These are phyloP conservation scores for Trachelus iudaicus DNA, from an alignment of 2,888 invertebrate species.

Conservation along the genomic window DNA sequence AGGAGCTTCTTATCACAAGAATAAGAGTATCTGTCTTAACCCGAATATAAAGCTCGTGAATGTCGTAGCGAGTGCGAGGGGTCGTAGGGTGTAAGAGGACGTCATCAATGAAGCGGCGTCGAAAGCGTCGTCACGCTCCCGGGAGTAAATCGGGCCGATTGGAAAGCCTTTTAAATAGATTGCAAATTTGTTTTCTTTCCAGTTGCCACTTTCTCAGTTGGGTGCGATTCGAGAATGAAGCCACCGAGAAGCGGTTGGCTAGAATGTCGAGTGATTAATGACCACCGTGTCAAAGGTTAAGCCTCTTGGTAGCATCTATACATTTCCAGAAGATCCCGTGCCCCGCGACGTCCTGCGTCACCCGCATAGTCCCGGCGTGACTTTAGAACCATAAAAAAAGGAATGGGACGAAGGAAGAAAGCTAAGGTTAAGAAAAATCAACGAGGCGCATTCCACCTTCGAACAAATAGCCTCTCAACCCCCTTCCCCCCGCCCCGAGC, in stretches of 20 bases:
- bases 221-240: constrained; percentile 38
- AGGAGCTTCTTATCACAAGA: neutral
- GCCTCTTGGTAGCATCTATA: constrained; percentile 37
- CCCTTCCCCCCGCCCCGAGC: no score
- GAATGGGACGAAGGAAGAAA: neutral
- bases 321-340: neutral
- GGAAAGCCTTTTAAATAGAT: constrained; percentile 54
- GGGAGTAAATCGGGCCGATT: constrained; percentile 42
- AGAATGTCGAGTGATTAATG: constrained; percentile 57
- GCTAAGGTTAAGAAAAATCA: neutral
- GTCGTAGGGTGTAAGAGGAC: neutral
- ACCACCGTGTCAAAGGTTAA: constrained; percentile 48
- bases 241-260: constrained; percentile 32
- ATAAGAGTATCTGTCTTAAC: neutral
- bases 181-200: constrained; percentile 49
- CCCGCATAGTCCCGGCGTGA: neutral
- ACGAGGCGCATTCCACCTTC: neutral
- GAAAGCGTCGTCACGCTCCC: constrained; percentile 5
- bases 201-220: constrained; percentile 21
- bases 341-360: neutral
- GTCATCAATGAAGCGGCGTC: constrained; percentile 16
- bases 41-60: neutral
- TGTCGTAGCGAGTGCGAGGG: neutral
- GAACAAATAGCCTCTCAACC: neutral
- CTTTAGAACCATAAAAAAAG: neutral